Conservation (phyloP, 2,888 invertebrate genomes). For the Acanthosepion esculentum region DNA sequence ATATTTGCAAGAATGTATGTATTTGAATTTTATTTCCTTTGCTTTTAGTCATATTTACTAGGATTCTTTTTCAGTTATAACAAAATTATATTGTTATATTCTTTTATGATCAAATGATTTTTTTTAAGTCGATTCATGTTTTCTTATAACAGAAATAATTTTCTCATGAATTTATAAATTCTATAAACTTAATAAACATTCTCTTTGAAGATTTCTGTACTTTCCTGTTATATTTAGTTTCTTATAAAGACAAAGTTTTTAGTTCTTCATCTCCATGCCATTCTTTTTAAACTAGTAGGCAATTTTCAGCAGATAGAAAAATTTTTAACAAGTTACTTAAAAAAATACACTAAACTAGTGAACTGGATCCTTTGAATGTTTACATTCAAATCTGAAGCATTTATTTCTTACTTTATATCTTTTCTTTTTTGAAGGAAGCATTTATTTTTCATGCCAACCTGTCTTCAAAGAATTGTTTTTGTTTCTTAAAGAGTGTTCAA, state of each 20-base stretch:
- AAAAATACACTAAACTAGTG: background rate
- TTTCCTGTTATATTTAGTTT: background rate
- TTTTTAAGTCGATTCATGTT: too few relatives aligned
- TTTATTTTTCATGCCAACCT: background rate
- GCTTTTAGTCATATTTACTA: too few relatives aligned
- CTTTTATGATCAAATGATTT: too few relatives aligned
- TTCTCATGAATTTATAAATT: too few relatives aligned
- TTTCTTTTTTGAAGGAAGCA: background rate
- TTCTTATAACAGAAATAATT: too few relatives aligned
- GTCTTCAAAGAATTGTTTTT: background rate
- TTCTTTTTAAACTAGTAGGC: background rate
- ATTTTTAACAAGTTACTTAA: background rate
- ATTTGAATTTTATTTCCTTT: background rate
- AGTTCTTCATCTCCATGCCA: background rate
- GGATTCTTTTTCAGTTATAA: too few relatives aligned
- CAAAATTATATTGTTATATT: too few relatives aligned
- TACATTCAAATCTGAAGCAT: background rate
- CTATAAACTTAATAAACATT: too few relatives aligned
- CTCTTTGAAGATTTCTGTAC: background rate
- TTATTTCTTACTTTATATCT: background rate
- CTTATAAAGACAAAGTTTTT: background rate
- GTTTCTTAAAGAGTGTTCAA: background rate
- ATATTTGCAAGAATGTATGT: background rate
- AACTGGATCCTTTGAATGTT: background rate
- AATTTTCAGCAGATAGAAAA: background rate